Percentiles rank a stretch among this genome's conserved stretches.
Evolutionary conservation across 2,888 invertebrate species (phyloP).

Genomic region (Seira musarum): DNA sequence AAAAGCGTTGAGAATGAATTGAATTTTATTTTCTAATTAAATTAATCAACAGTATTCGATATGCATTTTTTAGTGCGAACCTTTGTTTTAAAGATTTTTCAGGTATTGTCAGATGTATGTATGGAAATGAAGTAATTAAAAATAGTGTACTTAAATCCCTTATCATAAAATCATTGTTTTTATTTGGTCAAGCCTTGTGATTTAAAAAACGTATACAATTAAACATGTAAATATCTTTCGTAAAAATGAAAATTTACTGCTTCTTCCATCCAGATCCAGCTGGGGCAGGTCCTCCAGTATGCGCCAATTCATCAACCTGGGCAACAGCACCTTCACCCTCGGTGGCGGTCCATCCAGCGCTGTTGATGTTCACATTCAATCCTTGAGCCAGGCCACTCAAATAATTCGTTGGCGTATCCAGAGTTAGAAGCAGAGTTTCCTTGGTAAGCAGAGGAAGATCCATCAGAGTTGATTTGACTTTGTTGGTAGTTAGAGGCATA

Average conservation of each 20-base stretch:
- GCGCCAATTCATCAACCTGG: slow-evolving; percentile 34
- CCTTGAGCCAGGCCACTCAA: slow-evolving; percentile 40
- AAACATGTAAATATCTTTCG: not conserved
- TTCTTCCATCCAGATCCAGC: slow-evolving; percentile 26
- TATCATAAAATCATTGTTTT: too few species aligned
- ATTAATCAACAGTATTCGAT: too few species aligned
- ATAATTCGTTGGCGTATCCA: slow-evolving; percentile 42
- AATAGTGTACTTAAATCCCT: too few species aligned
- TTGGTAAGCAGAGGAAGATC: slow-evolving; percentile 47
- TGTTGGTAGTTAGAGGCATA: slow-evolving; percentile 52
- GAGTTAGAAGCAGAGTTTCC: slow-evolving; percentile 43
- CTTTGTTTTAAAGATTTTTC: too few species aligned
- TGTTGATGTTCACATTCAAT: slow-evolving; percentile 22
- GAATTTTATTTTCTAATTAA: too few species aligned
- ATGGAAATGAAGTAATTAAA: too few species aligned
- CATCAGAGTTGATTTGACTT: slow-evolving; percentile 37
- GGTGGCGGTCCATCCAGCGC: slow-evolving; percentile 44
- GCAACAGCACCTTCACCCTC: slow-evolving; percentile 49
- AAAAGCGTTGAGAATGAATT: too few species aligned
- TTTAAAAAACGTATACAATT: too few species aligned
- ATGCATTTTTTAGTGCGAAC: too few species aligned
- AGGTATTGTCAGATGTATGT: too few species aligned
- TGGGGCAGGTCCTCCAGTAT: slow-evolving; percentile 7
- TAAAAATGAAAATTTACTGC: slow-evolving; percentile 6
- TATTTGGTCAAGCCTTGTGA: too few species aligned